Evolutionary conservation across 2,113 vertebrate species (phyloP).

Genomic region (Empidonax alnorum): DNA sequence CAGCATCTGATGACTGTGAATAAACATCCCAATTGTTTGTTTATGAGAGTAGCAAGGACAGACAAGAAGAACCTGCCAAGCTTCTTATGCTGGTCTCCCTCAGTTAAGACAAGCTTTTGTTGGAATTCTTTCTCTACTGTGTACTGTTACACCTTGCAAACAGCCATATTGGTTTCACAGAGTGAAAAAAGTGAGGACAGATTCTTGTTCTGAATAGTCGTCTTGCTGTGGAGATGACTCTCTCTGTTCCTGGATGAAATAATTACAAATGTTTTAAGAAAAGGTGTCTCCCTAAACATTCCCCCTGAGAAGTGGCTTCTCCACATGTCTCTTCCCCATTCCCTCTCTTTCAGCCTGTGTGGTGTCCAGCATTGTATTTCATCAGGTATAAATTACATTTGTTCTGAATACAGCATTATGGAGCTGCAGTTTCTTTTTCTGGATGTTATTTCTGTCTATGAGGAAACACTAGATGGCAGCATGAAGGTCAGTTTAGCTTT

Average conservation of each 20-base stretch:
- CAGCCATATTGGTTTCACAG: neutral
- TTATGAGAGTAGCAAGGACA: neutral
- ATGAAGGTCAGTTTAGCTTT: neutral
- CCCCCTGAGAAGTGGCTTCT: neutral
- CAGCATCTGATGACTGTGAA: neutral
- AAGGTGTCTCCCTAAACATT: neutral
- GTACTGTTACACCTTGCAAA: neutral
- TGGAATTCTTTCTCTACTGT: neutral
- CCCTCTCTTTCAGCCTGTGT: neutral
- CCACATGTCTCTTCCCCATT: neutral
- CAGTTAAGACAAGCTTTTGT: neutral
- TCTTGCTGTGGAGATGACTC: neutral
- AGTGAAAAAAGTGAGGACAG: neutral
- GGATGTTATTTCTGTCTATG: neutral
- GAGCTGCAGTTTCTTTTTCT: neutral
- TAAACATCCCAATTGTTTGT: neutral
- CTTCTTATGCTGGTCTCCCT: neutral
- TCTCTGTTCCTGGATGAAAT: neutral
- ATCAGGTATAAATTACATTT: neutral
- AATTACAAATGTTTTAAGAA: neutral
- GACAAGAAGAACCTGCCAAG: neutral
- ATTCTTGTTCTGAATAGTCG: neutral
- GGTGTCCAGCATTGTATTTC: neutral
- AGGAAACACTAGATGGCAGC: constrained; percentile 51
- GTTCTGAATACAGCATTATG: neutral